These are phyloP conservation scores for Drosophila ohnishii DNA, from an alignment of 1,140 invertebrate genomes.

Conservation along the genomic window DNA sequence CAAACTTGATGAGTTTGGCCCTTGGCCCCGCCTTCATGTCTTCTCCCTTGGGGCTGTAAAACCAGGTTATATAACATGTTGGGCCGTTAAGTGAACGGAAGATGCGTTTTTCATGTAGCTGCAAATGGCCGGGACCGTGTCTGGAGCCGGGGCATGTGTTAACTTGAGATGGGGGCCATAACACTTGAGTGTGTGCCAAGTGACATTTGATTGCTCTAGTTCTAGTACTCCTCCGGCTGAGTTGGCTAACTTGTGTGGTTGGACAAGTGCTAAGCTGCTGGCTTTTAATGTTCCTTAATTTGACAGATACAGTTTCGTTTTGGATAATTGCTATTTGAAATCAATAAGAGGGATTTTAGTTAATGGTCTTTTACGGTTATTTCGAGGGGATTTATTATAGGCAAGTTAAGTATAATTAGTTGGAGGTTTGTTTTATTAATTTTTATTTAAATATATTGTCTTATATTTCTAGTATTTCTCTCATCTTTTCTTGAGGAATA, in stretches of 20 bases:
- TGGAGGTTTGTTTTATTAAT: neutral
- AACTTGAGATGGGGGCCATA: conserved; percentile 20
- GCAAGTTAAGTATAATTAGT: neutral
- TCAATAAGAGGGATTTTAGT: neutral
- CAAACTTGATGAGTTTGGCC: conserved; percentile 62
- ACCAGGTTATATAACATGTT: conserved; percentile 21
- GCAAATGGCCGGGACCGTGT: conserved; percentile 21
- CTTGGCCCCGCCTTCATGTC: conserved; percentile 8
- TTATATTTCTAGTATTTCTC: too few species aligned
- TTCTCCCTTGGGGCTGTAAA: conserved; percentile 45
- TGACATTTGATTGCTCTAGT: conserved; percentile 37
- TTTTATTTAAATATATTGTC: neutral
- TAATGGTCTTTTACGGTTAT: neutral
- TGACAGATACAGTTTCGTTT: conserved; percentile 14
- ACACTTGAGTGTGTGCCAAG: conserved; percentile 35
- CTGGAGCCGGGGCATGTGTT: conserved; percentile 33
- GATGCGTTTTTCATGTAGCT: conserved; percentile 72
- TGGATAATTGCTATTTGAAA: conserved; percentile 13
- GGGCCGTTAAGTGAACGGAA: conserved; percentile 43
- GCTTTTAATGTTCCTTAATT: conserved; percentile 15
- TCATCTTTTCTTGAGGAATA: neutral
- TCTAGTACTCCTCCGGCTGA: neutral
- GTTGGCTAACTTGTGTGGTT: neutral
- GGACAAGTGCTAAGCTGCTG: conserved; percentile 17
- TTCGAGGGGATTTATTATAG: neutral